Percentiles rank a stretch among this genome's conserved stretches.
Conservation (phyloP, 2,113 vertebrate species). For the Apteryx owenii region DNA sequence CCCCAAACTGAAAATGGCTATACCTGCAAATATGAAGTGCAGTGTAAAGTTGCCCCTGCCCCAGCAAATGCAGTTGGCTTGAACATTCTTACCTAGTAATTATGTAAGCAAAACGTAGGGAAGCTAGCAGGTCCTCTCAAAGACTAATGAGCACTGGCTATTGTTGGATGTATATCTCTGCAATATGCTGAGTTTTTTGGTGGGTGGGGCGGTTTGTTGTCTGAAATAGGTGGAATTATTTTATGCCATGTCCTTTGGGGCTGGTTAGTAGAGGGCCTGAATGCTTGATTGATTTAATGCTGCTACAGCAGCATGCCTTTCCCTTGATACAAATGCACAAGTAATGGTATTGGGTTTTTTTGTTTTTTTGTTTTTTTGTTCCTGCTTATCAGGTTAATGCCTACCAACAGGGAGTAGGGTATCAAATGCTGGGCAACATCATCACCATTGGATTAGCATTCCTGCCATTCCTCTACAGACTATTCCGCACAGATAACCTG, state of each 20-base stretch:
- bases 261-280: not conserved
- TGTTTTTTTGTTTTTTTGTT: not conserved
- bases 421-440: slow-evolving; percentile 88
- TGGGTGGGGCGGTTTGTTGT: not conserved
- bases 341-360: not conserved
- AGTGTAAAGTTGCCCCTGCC: not conserved
- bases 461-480: slow-evolving; percentile 89
- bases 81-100: not conserved
- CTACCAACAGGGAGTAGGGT: slow-evolving; percentile 91
- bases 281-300: not conserved
- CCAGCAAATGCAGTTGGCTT: not conserved
- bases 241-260: not conserved
- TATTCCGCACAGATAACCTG: slow-evolving; percentile 83
- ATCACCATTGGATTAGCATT: slow-evolving; percentile 86
- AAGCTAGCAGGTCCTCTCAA: not conserved
- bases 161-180: not conserved
- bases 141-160: not conserved
- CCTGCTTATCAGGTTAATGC: slow-evolving; percentile 86
- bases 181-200: not conserved
- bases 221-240: not conserved
- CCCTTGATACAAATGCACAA: not conserved
- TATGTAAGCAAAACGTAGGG: no score
- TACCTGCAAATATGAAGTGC: accelerated
- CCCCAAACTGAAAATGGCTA: not conserved
- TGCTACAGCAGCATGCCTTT: not conserved